Conservation (phyloP, 2,113 vertebrate genomes). For the Sphyrna mokarran region DNA sequence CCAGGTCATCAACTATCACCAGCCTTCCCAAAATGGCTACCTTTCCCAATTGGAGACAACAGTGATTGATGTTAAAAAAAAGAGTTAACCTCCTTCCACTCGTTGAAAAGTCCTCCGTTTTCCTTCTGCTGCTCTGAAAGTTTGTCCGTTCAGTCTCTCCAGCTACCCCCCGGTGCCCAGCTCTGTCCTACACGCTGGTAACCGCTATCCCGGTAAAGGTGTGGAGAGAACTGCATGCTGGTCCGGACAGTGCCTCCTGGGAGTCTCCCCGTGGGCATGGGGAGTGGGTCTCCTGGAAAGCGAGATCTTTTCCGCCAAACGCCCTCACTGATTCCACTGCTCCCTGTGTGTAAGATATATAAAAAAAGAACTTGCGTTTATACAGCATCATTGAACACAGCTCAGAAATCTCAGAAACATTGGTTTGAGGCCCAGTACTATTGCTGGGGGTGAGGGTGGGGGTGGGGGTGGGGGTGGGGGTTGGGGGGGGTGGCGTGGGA, state of each 20-base stretch:
- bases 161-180: neutral
- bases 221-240: constrained; percentile 55
- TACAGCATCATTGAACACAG: neutral
- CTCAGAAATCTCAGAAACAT: neutral
- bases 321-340: constrained; percentile 57
- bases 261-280: constrained; percentile 60
- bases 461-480: too few relatives aligned
- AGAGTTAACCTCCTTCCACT: neutral
- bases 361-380: neutral
- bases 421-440: neutral
- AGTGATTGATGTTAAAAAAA: neutral
- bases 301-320: constrained; percentile 55
- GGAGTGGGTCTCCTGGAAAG: constrained; percentile 58
- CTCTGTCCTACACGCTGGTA: constrained; percentile 62
- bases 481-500: too few relatives aligned
- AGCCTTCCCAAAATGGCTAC: neutral
- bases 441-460: too few relatives aligned
- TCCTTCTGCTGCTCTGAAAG: neutral
- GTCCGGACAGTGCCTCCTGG: constrained; percentile 49
- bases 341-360: constrained; percentile 48
- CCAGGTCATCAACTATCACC: neutral
- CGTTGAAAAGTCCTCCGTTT: neutral
- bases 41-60: neutral
- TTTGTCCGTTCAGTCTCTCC: neutral
- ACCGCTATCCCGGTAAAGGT: constrained; percentile 62